Conservation (phyloP, 2,888 invertebrate genomes). For the Charanyca ferruginea region DNA sequence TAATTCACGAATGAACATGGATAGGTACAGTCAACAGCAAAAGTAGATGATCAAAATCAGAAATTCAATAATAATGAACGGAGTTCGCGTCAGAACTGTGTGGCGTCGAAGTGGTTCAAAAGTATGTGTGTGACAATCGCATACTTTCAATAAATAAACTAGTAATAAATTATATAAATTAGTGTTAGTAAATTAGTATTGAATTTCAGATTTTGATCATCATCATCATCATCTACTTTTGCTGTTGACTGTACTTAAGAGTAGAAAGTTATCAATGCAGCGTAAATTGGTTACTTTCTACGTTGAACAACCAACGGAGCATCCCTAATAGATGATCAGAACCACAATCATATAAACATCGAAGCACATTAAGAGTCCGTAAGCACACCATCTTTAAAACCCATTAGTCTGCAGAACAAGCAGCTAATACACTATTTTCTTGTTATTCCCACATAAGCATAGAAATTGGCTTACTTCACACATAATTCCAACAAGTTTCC, state of each 20-base stretch:
- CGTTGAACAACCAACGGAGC: neutral
- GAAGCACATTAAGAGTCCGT: conserved; percentile 29
- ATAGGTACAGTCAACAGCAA: too few species aligned
- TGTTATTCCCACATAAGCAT: conserved; percentile 49
- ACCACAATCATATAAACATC: conserved; percentile 1
- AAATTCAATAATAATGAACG: too few species aligned
- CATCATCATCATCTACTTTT: too few species aligned
- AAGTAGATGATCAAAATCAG: too few species aligned
- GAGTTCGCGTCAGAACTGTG: too few species aligned
- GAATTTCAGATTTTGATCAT: too few species aligned
- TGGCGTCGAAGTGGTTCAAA: too few species aligned
- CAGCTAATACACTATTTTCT: conserved; percentile 54
- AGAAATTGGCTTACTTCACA: conserved; percentile 62
- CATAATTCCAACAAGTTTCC: conserved; percentile 54
- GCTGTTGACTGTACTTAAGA: too few species aligned
- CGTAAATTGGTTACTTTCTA: neutral
- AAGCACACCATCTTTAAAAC: conserved; percentile 35
- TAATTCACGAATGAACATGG: neutral
- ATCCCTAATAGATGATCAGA: conserved; percentile 18
- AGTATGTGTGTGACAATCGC: too few species aligned
- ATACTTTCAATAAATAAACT: too few species aligned
- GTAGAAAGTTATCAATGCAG: conserved; percentile 8
- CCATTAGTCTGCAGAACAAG: conserved; percentile 50
- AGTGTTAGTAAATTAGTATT: too few species aligned
- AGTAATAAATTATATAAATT: too few species aligned